Percentiles rank a stretch among this genome's conserved stretches.
These are phyloP conservation scores for Microplitis deprimator DNA, from an alignment of 2,888 invertebrate species.

Conservation along the genomic window DNA sequence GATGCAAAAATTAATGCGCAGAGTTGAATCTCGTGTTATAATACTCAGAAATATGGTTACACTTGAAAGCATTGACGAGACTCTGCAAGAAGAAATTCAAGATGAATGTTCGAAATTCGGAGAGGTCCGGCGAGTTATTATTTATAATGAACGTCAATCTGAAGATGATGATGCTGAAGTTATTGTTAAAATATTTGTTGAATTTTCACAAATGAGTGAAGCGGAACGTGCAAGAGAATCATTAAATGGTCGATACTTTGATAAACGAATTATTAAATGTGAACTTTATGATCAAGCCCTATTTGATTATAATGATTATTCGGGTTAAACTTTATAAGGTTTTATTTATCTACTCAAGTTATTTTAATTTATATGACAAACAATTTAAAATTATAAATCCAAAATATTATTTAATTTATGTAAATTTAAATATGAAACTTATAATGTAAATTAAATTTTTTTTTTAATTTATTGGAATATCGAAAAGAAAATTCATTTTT, in stretches of 20 bases:
- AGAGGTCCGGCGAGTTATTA: conserved; percentile 90
- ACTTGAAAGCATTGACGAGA: conserved; percentile 94
- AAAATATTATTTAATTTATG: background rate
- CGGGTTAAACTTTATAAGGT: conserved; percentile 74
- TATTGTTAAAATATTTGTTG: conserved; percentile 97
- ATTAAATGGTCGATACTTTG: conserved; percentile 95
- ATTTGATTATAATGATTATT: conserved; percentile 96
- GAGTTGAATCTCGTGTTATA: conserved; percentile 82
- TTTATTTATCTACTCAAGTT: background rate
- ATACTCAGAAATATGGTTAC: conserved; percentile 95
- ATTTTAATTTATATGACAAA: background rate
- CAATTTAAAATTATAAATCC: background rate
- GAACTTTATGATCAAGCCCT: conserved; percentile 96
- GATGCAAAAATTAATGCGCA: conserved; percentile 94
- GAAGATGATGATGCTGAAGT: conserved; percentile 92
- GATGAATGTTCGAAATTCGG: conserved; percentile 97
- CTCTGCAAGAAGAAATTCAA: conserved; percentile 94
- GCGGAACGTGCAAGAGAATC: conserved; percentile 88
- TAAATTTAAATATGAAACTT: background rate
- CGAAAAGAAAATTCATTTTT: background rate
- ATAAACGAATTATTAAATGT: conserved; percentile 92
- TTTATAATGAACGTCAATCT: conserved; percentile 95
- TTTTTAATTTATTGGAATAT: background rate
- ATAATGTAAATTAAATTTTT: background rate
- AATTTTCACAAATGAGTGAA: conserved; percentile 86